Evolutionary conservation across 2,113 vertebrate species (phyloP), one percentile per base, ranked within the genome.

Genomic region (Pollimyrus isidori): DNA sequence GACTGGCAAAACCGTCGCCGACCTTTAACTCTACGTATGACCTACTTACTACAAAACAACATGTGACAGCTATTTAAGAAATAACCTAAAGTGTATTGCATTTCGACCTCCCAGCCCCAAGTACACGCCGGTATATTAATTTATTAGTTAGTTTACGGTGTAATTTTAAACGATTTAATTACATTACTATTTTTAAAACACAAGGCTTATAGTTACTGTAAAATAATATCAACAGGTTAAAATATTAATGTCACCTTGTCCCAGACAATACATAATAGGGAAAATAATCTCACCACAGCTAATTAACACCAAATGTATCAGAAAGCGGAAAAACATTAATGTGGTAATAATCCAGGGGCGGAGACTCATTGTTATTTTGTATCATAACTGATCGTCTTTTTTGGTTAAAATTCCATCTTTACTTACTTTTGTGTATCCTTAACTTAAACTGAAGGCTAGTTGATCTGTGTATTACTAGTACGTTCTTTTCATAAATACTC

Each of bases 401-500:
- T 73, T 84, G 42, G 46, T 23, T 84, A 49, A 84, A 84, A 84
- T 46, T 35, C n/a, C 65, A 30, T 10, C 26, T 35, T 1, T 76
- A 76, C 35, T 39, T 76, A 76, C 69, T 42, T 76, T 39, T 76
- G 30, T 7, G 15, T 76, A 4, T 5, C 6, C 11, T 35, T 42
- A 80, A 11, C 53, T 6, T 42, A 80, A 17, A 80, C 30, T 35
- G 30, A 35, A 42, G 39, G 39, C 21, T 86, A 30, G 21, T 50
- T 23, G 2, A 86, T 50, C 21, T 49, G n/a, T 86, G 46, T 50
- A 50, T 26, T 30, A 30, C n/a, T 49, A 50, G 48, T 94, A 93
- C 93, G 89, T 91, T 83, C 90, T 93, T 93, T 93, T 92, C 94
- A 95, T 95, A 95, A 96, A 96, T 96, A 89, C 91, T 89, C 86